Percentiles rank a stretch among this genome's conserved stretches.
These are phyloP conservation scores for Glossophaga mutica DNA, from an alignment of 2,797 vertebrate genomes.

Conservation along the genomic window DNA sequence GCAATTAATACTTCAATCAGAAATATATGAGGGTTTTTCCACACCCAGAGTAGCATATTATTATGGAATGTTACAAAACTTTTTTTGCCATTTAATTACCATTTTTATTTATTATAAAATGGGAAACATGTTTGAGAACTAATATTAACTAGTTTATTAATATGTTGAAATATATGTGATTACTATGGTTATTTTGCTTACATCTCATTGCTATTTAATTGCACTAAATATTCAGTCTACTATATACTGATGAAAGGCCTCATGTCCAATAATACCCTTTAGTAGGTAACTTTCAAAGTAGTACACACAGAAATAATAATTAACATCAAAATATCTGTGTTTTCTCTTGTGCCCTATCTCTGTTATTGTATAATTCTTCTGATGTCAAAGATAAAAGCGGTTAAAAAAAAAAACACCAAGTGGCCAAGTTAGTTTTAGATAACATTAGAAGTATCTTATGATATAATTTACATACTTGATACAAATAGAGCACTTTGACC, in stretches of 20 bases:
- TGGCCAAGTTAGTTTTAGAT: background rate
- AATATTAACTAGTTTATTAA: background rate
- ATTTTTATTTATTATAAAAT: background rate
- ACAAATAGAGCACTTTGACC: constrained; percentile 13
- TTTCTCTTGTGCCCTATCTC: background rate
- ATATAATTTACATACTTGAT: background rate
- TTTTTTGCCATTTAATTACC: background rate
- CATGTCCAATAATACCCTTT: background rate
- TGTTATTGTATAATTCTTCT: background rate
- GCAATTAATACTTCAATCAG: background rate
- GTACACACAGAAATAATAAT: background rate
- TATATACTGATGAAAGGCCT: background rate
- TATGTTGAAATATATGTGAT: background rate
- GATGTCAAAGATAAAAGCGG: background rate
- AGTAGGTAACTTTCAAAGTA: background rate
- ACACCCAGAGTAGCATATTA: background rate
- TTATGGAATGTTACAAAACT: background rate
- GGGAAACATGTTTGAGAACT: background rate
- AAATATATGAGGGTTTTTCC: background rate
- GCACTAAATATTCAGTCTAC: background rate
- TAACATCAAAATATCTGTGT: background rate
- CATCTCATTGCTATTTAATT: background rate
- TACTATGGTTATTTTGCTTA: background rate
- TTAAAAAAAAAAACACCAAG: background rate
- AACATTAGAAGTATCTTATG: background rate